These are phyloP conservation scores for Butorides virescens DNA, from an alignment of 2,113 vertebrate species.

Conservation along the genomic window DNA sequence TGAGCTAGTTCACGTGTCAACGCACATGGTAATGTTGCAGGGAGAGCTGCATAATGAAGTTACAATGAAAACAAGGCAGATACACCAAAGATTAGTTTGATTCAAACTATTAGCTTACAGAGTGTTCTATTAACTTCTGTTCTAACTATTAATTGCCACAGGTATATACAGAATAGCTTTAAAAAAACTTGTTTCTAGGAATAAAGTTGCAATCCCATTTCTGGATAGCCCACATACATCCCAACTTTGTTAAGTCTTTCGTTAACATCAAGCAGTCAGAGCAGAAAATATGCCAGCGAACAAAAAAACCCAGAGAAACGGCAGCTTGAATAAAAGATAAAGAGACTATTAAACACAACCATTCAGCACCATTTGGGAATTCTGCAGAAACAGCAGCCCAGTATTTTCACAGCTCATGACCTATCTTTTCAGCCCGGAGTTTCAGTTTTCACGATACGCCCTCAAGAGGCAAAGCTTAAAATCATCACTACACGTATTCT, in stretches of 20 bases:
- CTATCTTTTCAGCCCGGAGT: neutral
- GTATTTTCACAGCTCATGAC: conserved; percentile 19
- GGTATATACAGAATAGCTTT: neutral
- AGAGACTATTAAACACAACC: neutral
- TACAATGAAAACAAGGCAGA: neutral
- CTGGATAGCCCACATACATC: neutral
- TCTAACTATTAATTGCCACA: neutral
- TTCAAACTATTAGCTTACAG: neutral
- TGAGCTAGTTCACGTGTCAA: neutral
- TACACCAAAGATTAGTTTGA: neutral
- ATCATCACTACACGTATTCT: neutral
- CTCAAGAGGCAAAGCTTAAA: conserved; percentile 33
- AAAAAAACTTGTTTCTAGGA: neutral
- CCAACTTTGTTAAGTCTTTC: neutral
- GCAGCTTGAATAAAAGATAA: neutral
- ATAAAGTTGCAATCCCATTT: neutral
- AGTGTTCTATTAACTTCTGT: neutral
- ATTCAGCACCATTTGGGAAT: conserved; percentile 33
- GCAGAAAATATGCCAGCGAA: neutral
- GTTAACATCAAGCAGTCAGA: neutral
- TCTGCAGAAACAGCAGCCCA: conserved; percentile 23
- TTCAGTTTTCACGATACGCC: conserved; percentile 45
- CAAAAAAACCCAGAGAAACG: neutral
- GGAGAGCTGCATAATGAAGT: neutral
- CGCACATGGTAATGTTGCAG: neutral